Base-by-base conservation (phyloP, 1,140 invertebrate genomes). In the Ceratosolen solmsi region DNA sequence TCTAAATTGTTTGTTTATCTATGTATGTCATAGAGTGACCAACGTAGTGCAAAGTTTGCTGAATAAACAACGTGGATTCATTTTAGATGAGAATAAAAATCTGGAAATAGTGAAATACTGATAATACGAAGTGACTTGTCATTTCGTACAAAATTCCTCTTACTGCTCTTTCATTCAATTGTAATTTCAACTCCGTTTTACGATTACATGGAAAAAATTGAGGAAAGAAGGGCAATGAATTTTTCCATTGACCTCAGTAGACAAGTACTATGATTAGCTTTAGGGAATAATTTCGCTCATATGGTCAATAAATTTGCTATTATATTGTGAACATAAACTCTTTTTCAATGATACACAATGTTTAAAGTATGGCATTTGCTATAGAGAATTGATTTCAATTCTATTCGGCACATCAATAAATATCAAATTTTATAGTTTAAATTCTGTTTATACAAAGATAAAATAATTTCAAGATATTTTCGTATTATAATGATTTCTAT, bases 1-100 rank as follows among this genome's bases (percentile, higher is more conserved):
- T 84, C 73, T 80, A 38, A 80, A 74, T 58, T 79, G 75, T 84
- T 82, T 82, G 79, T 82, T 81, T 81, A 49, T 38, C 60, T 81
- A 75, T 36, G 80, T 82, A 49, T 49, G 63, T 27, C 76, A 76
- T 58, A 76, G 79, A 38, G 60, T 68, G 46, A 76, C 27, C n/a
- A 33, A 51, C 46, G 11, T 78, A 49, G 63, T 49, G 8, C 2
- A 79, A 79, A 17, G 70, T 27, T 82, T 76, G 33, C 58, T 81
- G 22, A 15, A 65, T 25, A 36, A n/a, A n/a, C 72, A 80, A 71
- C 15, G n/a, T 80, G 73, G 56, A 65, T 74, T 73, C 22, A 22
- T n/a, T 80, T n/a, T n/a, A n/a, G n/a, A n/a, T n/a, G n/a, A n/a
- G n/a, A n/a, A n/a, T n/a, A n/a, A n/a, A n/a, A n/a, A n/a, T n/a